These are phyloP conservation scores for Tapirus terrestris DNA, from an alignment of 2,113 vertebrate species.

Conservation along the genomic window DNA sequence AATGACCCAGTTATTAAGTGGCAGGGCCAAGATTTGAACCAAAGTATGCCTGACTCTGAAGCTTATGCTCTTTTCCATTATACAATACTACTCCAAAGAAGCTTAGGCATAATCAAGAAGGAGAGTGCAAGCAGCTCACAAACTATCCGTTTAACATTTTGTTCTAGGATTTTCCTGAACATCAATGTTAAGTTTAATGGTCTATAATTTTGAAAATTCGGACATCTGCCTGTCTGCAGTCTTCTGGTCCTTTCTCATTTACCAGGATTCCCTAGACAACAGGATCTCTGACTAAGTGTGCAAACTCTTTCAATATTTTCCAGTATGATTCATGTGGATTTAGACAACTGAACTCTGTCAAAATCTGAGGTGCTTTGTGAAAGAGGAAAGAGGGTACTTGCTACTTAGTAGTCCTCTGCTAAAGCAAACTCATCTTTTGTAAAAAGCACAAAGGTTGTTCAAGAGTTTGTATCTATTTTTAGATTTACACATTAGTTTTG, in stretches of 20 bases:
- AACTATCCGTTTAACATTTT: background rate
- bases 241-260: background rate
- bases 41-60: background rate
- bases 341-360: background rate
- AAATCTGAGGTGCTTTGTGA: slow-evolving; percentile 25
- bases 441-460: background rate
- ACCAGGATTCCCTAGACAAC: background rate
- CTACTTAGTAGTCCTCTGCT: background rate
- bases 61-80: background rate
- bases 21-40: background rate
- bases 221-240: background rate
- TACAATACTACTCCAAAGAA: background rate
- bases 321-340: slow-evolving; percentile 7
- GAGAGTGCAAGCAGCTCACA: background rate
- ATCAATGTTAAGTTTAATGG: background rate
- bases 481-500: background rate
- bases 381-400: background rate
- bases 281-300: background rate
- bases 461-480: background rate
- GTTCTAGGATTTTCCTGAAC: background rate
- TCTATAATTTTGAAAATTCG: background rate
- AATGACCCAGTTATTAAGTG: background rate
- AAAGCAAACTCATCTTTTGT: slow-evolving; percentile 9
- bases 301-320: background rate
- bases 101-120: background rate